Conservation (phyloP, 1,140 invertebrate species). For the Portunus trituberculatus region DNA sequence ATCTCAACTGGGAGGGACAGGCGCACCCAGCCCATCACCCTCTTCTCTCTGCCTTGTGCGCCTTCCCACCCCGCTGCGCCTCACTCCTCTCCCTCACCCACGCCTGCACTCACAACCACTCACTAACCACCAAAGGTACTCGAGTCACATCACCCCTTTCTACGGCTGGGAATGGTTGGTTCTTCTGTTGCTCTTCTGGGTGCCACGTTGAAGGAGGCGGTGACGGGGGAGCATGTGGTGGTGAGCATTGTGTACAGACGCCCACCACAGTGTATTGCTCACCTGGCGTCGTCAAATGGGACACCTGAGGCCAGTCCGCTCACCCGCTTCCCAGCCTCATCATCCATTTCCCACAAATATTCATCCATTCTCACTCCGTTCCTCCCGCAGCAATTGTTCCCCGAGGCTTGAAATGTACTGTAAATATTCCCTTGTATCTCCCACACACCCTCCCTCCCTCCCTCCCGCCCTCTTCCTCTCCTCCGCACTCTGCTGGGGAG, state of each 20-base stretch:
- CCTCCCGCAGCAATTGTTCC: slow-evolving; percentile 5
- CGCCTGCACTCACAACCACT: background rate
- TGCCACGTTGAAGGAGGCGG: background rate
- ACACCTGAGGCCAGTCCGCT: slow-evolving; percentile 60
- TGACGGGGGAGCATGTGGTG: background rate
- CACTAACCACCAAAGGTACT: background rate
- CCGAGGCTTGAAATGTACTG: background rate
- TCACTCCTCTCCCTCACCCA: background rate
- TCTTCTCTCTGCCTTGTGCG: background rate
- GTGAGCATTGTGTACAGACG: background rate
- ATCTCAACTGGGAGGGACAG: slow-evolving; percentile 70
- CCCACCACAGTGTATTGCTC: slow-evolving; percentile 29
- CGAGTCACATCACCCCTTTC: background rate
- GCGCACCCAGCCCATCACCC: slow-evolving; percentile 13
- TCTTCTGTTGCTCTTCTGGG: background rate
- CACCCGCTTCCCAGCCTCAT: slow-evolving; percentile 50
- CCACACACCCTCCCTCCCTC: background rate
- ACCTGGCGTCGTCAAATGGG: slow-evolving; percentile 66
- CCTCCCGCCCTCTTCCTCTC: background rate
- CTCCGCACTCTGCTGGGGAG: background rate
- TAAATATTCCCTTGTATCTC: too few species aligned
- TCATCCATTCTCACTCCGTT: slow-evolving; percentile 5
- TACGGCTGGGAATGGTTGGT: background rate
- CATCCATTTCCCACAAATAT: slow-evolving; percentile 56
- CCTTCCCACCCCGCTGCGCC: background rate